Percentiles rank a stretch among this genome's conserved stretches.
Evolutionary conservation across 2,797 vertebrate species (phyloP).

Genomic region (Anguilla megastoma): DNA sequence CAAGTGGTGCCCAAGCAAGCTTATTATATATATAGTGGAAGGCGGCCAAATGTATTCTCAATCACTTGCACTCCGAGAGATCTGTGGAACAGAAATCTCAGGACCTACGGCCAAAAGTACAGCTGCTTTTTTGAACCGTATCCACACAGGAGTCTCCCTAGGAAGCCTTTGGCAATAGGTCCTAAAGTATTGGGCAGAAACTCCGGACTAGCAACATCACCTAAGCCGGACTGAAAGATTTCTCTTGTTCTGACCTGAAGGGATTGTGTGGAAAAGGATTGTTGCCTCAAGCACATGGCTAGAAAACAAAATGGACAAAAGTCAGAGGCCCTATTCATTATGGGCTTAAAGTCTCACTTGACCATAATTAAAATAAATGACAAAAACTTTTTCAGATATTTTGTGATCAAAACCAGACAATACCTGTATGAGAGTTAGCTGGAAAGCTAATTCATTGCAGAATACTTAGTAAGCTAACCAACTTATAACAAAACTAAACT

Average conservation of each 20-base stretch:
- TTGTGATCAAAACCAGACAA: no score
- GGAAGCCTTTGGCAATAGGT: not conserved
- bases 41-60: slow-evolving; percentile 37
- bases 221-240: not conserved
- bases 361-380: not conserved
- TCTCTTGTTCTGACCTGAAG: not conserved
- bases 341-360: not conserved
- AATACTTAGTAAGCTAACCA: no score
- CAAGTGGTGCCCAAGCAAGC: slow-evolving; percentile 33
- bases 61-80: slow-evolving; percentile 35
- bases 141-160: slow-evolving; percentile 29
- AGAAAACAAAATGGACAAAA: not conserved
- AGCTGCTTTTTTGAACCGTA: slow-evolving; percentile 37
- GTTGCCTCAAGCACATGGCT: not conserved
- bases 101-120: slow-evolving; percentile 36
- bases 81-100: slow-evolving; percentile 33
- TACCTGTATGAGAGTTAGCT: no score
- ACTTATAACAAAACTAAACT: no score
- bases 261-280: not conserved
- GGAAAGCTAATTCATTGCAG: no score
- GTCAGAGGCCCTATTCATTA: not conserved
- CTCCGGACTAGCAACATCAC: not conserved
- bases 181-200: not conserved
- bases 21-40: slow-evolving; percentile 33
- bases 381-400: not conserved